A percentile compares a stretch with the other conserved stretches of the same genome.
Evolutionary conservation across 2,797 vertebrate genomes (phyloP).

Genomic region (Tympanoctomys barrerae): DNA sequence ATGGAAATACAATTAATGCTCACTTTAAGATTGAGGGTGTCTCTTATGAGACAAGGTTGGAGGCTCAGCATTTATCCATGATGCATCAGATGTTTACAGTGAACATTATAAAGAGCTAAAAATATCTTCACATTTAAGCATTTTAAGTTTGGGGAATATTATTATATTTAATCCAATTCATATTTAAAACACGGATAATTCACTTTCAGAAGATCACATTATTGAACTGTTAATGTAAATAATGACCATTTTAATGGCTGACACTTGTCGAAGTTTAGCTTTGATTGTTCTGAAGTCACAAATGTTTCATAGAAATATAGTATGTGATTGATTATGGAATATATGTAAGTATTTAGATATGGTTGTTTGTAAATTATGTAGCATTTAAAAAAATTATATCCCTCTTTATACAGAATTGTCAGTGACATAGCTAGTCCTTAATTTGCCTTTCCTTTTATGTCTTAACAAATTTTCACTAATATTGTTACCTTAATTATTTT

Average conservation of each 20-base stretch:
- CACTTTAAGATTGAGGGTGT: background rate
- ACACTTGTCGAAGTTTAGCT: background rate
- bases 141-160: background rate
- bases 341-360: background rate
- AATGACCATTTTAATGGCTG: background rate
- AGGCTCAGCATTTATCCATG: background rate
- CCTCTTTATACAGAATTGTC: background rate
- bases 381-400: background rate
- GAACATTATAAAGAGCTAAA: background rate
- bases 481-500: background rate
- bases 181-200: background rate
- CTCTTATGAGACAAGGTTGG: background rate
- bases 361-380: background rate
- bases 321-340: background rate
- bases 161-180: background rate
- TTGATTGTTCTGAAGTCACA: background rate
- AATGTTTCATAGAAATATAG: background rate
- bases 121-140: background rate
- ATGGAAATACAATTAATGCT: background rate
- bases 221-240: background rate
- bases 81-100: background rate
- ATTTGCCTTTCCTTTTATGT: background rate
- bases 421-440: background rate
- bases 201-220: background rate
- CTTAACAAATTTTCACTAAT: background rate